These are phyloP conservation scores for Anhinga rufa DNA, from an alignment of 2,113 vertebrate species.

Conservation along the genomic window DNA sequence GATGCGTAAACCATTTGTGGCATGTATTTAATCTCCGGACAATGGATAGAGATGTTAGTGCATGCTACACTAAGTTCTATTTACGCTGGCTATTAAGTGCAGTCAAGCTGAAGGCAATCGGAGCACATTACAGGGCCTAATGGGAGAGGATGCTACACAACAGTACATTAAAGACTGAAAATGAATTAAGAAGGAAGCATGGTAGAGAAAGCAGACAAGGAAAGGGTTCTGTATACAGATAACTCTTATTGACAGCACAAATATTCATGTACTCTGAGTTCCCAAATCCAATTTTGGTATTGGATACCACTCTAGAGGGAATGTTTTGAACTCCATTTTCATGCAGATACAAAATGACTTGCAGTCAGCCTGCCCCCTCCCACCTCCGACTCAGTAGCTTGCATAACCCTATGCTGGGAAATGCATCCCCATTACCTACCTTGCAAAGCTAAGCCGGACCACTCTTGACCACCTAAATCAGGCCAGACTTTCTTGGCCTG, in stretches of 20 bases:
- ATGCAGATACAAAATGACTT: constrained; percentile 20
- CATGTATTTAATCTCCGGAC: constrained; percentile 90
- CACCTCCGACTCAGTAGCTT: neutral
- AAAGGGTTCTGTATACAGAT: constrained; percentile 72
- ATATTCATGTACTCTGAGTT: constrained; percentile 63
- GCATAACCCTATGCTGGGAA: constrained; percentile 36
- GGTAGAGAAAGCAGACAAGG: constrained; percentile 76
- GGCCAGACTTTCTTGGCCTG: neutral
- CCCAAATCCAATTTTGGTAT: constrained; percentile 70
- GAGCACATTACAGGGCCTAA: constrained; percentile 86
- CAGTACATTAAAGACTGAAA: constrained; percentile 85
- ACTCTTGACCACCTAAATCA: neutral
- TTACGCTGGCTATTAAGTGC: constrained; percentile 89
- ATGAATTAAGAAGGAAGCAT: constrained; percentile 82
- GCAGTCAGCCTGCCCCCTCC: neutral
- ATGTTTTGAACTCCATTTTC: constrained; percentile 56
- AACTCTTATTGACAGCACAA: constrained; percentile 76
- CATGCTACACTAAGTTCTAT: constrained; percentile 89
- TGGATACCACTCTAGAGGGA: constrained; percentile 59
- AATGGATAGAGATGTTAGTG: constrained; percentile 90
- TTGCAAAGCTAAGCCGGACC: neutral
- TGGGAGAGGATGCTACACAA: constrained; percentile 84
- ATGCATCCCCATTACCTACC: neutral
- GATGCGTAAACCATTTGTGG: constrained; percentile 87
- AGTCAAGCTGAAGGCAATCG: constrained; percentile 86